phyloP scores from a whole-genome alignment of 2,797 vertebrate species.

The Cirrhinus mrigala region DNA sequence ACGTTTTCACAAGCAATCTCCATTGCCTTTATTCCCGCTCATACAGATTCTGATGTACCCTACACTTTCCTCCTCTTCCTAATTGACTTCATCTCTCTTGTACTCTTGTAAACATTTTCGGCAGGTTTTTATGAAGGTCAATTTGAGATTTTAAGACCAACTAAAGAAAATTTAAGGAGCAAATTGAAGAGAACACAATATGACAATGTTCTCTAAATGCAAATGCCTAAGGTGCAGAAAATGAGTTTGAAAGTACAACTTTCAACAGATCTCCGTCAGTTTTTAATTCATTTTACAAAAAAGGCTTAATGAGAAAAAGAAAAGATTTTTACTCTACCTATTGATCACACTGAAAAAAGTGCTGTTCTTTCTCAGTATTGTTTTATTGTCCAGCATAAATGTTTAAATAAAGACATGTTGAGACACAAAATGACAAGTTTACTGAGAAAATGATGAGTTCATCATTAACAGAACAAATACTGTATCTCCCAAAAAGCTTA shows the following conservation, averaged over 20 bases:
- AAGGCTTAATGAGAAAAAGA: not conserved
- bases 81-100: not conserved
- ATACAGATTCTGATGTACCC: not conserved
- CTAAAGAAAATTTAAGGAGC: not conserved
- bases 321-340: not conserved
- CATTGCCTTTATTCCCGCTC: not conserved
- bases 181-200: not conserved
- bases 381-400: not conserved
- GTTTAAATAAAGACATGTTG: not conserved
- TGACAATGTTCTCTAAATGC: not conserved
- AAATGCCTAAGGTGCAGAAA: not conserved
- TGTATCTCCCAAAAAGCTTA: too few species aligned
- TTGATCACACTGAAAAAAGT: not conserved
- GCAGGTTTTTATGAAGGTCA: not conserved
- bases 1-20: not conserved
- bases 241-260: not conserved
- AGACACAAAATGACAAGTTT: not conserved
- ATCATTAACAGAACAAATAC: not conserved
- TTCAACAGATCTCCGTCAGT: not conserved
- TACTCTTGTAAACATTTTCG: not conserved
- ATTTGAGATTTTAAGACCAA: not conserved
- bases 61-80: not conserved
- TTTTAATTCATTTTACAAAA: not conserved
- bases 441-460: not conserved
- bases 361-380: not conserved